Base-by-base conservation (phyloP, 2,888 invertebrate genomes). In the Caenorhabditis macrosperma region DNA sequence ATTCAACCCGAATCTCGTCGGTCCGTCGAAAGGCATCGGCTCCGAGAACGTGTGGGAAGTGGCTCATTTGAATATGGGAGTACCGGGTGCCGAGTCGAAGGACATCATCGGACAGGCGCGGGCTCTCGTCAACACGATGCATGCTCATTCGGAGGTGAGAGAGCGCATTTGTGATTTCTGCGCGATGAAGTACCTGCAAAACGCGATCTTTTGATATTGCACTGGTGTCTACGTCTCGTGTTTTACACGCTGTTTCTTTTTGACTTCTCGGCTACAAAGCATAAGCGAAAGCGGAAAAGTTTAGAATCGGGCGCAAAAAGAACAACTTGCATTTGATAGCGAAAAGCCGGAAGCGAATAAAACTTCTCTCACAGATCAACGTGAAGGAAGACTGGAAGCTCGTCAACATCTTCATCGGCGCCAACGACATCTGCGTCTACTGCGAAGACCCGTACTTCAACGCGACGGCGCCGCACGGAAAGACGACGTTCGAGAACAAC, bases 1-100 rank as follows among this genome's bases (percentile, higher is more conserved):
- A 91, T 94, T 93, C 92, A 94, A 94, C 90, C 93, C 94, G 0
- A 91, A 93, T 64, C 88, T 95, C 68, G 93, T 93, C 0, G 94
- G 86, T 10, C 69, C 61, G 9, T 85, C 85, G 5, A 61, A 44
- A 5, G 85, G 83, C 4, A 74, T 83, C 20, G 82, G 84, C 46
- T 66, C 84, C 12, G 81, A 75, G 30, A 82, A 84, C 63, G 86
- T 84, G 10, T 86, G 85, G 85, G 80, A 79, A 30, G 81, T 64
- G 44, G 46, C 82, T 22, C 80, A 81, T 46, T 52, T 86, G 28
- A 86, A 86, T 66, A 81, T 74, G 57, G 85, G 83, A 17, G 79
- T 82, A 10, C 83, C 84, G 10, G 85, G 86, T 9, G 86, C 85
- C 1, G 79, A 82, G 60, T 81, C 81, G 0, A 76, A 76, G 22